A percentile compares a stretch with the other conserved stretches of the same genome.
Conservation (phyloP, 2,797 vertebrate genomes). For the Florisuga fusca region DNA sequence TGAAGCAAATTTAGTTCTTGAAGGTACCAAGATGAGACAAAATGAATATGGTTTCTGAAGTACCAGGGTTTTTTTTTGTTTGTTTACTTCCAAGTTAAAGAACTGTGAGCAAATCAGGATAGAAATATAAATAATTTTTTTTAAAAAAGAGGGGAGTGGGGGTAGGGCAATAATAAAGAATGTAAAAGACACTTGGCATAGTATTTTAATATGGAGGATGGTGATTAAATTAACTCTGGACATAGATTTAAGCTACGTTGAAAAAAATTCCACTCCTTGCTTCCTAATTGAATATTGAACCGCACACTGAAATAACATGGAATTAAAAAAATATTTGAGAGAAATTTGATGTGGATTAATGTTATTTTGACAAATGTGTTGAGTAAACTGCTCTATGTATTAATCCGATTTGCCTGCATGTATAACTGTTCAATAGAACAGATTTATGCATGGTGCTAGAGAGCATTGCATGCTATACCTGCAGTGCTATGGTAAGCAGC, state of each 20-base stretch:
- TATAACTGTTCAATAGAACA: neutral
- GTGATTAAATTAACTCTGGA: neutral
- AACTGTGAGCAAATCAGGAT: neutral
- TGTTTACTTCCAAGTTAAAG: neutral
- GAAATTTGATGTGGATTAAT: neutral
- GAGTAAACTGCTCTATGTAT: neutral
- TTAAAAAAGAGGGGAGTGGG: neutral
- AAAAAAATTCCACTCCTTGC: neutral
- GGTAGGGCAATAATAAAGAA: neutral
- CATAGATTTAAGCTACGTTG: neutral
- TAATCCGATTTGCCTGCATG: neutral
- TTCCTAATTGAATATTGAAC: neutral
- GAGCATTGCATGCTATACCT: neutral
- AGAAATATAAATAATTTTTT: neutral
- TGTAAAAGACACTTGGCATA: neutral
- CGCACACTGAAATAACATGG: neutral
- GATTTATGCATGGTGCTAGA: neutral
- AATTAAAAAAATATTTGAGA: neutral
- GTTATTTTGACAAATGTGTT: neutral
- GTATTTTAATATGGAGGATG: neutral
- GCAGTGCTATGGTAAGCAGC: neutral
- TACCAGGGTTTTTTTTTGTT: neutral
- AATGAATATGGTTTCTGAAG: neutral
- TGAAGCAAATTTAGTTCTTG: neutral
- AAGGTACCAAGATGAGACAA: neutral